Conservation (phyloP, 2,797 vertebrate genomes). For the Xerus rutilus region DNA sequence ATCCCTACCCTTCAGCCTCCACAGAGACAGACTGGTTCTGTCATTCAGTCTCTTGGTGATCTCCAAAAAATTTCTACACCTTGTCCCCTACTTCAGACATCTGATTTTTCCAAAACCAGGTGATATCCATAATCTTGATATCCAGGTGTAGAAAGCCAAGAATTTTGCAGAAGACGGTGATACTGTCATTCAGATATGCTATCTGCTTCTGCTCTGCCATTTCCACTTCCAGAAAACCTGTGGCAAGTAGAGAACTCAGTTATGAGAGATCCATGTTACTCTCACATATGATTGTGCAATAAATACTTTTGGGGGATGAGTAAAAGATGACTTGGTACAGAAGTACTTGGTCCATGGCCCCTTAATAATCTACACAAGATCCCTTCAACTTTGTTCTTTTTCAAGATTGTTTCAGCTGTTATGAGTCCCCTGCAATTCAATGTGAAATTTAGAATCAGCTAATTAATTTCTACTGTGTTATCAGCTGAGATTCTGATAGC, state of each 20-base stretch:
- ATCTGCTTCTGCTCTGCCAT: background rate
- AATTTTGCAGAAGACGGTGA: background rate
- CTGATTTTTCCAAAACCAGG: background rate
- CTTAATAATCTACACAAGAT: background rate
- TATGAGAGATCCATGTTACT: background rate
- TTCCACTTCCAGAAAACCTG: conserved; percentile 7
- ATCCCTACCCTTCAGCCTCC: background rate
- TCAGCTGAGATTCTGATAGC: background rate
- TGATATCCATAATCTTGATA: background rate
- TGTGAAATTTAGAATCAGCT: background rate
- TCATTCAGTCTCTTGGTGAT: accelerated
- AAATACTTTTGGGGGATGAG: background rate
- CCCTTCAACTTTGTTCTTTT: background rate
- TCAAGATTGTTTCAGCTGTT: background rate
- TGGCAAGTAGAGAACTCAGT: background rate
- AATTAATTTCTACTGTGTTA: background rate
- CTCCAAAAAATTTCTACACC: background rate
- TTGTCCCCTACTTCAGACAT: accelerated
- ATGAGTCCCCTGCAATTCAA: background rate
- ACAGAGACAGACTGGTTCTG: accelerated
- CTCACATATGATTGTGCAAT: background rate
- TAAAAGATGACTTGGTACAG: background rate
- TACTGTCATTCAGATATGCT: background rate
- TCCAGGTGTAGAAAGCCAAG: accelerated
- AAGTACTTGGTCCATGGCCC: background rate